Evolutionary conservation across 2,888 invertebrate species (phyloP).

Genomic region (Ormyrus pomaceus): DNA sequence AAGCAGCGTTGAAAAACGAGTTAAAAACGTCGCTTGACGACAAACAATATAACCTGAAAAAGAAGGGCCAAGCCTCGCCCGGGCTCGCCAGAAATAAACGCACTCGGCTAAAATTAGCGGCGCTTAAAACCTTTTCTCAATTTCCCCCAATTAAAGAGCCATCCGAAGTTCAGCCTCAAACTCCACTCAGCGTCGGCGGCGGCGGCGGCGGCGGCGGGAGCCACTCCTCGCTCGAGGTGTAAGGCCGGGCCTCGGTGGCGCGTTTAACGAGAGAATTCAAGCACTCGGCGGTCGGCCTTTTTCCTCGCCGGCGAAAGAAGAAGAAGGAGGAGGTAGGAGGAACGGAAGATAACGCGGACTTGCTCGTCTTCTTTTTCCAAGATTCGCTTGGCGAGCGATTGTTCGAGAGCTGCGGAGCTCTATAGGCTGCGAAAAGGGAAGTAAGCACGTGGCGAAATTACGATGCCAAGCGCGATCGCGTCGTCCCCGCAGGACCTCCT

Average conservation of each 20-base stretch:
- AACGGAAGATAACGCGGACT: conserved; percentile 44
- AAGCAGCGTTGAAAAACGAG: too few relatives aligned
- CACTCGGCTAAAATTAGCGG: conserved; percentile 18
- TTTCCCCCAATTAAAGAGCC: conserved; percentile 40
- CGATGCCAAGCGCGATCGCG: conserved; percentile 55
- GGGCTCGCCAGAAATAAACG: conserved; percentile 2
- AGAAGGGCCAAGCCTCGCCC: background rate
- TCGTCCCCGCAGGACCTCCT: conserved; percentile 50
- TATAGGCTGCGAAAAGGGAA: background rate
- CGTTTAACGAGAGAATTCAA: conserved; percentile 36
- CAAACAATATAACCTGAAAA: too few relatives aligned
- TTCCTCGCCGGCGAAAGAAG: background rate
- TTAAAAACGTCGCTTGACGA: too few relatives aligned
- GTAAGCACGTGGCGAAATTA: conserved; percentile 50
- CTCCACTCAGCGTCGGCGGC: background rate
- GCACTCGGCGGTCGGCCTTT: conserved; percentile 35
- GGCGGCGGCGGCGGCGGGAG: too few relatives aligned
- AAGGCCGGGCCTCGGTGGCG: conserved; percentile 2
- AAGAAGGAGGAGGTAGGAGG: background rate
- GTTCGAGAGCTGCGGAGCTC: conserved; percentile 20
- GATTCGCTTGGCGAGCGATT: conserved; percentile 51
- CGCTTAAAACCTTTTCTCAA: conserved; percentile 33
- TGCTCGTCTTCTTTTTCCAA: conserved; percentile 34
- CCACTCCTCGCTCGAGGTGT: background rate
- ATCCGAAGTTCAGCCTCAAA: background rate